A percentile compares a stretch with the other conserved stretches of the same genome.
Conservation (phyloP, 2,888 invertebrate genomes). For the Hymenopus coronatus region DNA sequence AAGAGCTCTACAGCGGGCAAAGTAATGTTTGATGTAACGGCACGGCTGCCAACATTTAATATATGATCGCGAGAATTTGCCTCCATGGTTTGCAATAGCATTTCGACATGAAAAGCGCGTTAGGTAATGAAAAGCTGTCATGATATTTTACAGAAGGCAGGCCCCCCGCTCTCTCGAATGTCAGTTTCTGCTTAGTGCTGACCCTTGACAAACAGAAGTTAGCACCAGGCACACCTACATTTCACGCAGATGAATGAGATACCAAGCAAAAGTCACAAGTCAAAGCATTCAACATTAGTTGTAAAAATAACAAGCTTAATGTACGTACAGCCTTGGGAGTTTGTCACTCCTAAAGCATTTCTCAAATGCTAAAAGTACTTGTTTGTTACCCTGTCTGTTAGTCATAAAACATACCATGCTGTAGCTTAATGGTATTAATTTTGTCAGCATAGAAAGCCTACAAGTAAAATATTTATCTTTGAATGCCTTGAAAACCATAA, state of each 20-base stretch:
- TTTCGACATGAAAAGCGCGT: background rate
- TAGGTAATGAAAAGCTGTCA: background rate
- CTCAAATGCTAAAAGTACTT: background rate
- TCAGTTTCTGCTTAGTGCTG: background rate
- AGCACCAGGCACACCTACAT: background rate
- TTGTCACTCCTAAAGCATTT: background rate
- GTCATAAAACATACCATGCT: too few relatives aligned
- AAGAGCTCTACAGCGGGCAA: background rate
- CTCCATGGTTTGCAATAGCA: background rate
- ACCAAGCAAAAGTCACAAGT: background rate
- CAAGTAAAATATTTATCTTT: too few relatives aligned
- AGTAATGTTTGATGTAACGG: background rate
- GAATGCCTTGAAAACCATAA: too few relatives aligned
- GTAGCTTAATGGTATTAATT: too few relatives aligned
- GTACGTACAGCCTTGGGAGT: background rate
- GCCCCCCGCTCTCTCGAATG: background rate
- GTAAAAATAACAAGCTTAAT: background rate
- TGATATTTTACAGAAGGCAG: background rate
- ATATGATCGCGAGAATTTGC: background rate
- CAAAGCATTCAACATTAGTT: background rate
- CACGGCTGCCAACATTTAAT: background rate
- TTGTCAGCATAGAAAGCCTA: too few relatives aligned
- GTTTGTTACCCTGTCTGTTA: background rate
- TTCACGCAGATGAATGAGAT: background rate
- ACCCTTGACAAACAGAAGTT: background rate